Base-by-base conservation (phyloP, 2,888 invertebrate genomes). In the Acronicta aceris region DNA sequence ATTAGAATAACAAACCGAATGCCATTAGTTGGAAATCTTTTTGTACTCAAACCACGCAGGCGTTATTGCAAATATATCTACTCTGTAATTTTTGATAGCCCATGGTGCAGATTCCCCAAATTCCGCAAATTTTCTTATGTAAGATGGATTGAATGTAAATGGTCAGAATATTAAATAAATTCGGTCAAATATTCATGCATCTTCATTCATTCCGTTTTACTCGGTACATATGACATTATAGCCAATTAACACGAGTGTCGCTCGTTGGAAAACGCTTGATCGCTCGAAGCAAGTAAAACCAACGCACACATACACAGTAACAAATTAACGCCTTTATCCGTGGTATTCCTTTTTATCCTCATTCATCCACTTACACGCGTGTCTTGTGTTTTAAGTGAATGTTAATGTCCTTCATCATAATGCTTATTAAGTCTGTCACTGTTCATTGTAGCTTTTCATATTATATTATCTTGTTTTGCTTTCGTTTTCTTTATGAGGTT, bases 381-480 rank as follows among this genome's bases (percentile, higher is more conserved):
- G 60, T 70, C 57, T 56, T 59, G 66, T 45, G 54, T 78, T 81
- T 86, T 84, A 86, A 87, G 81, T 86, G 82, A 82, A 78, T 83
- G 84, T 86, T 86, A 86, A 84, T 86, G 81, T 82, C 84, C 84
- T 82, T 82, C 84, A 88, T 88, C 83, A 83, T 82, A 80, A 75
- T 71, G 78, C 80, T 88, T 86, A 89, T 90, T 84, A 83, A 83
- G 78, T 62, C 75, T 81, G 86, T 82, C 86, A 82, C 61, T 43
- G 61, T 61, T 65, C 53, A 45, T 61, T 74, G 72, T 76, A 76
- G 78, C 78, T 75, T 81, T 64, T 74, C 42, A 40, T 71, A 45
- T 63, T 59, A 67, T 69, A 78, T 78, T 79, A 78, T 82, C 81
- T 77, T 81, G 55, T 65, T 70, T 54, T 33, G 53, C 53, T 55